These are phyloP conservation scores for Poeciliopsis gracilis DNA, from an alignment of 2,797 vertebrate genomes.

Conservation along the genomic window DNA sequence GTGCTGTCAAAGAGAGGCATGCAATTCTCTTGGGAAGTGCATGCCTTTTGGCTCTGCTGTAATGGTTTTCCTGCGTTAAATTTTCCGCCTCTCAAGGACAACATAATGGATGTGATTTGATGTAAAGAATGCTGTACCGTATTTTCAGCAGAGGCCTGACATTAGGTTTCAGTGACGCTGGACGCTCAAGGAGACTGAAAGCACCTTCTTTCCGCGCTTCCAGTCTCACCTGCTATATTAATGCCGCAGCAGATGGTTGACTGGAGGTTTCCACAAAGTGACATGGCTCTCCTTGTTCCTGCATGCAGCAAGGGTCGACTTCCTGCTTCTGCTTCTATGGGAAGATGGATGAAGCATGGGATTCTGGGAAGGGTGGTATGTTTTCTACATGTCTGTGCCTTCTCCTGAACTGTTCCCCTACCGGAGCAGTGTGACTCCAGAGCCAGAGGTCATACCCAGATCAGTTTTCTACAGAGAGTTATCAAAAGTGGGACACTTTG, in stretches of 20 bases:
- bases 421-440: constrained; percentile 12
- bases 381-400: constrained; percentile 24
- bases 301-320: constrained; percentile 66
- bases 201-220: constrained; percentile 12
- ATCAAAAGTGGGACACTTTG: constrained; percentile 45
- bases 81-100: constrained; percentile 69
- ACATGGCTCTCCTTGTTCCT: constrained; percentile 73
- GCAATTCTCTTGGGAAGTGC: constrained; percentile 68
- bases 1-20: constrained; percentile 48
- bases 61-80: constrained; percentile 75
- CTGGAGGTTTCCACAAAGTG: constrained; percentile 70
- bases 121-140: constrained; percentile 66
- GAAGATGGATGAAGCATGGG: constrained; percentile 68
- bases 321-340: constrained; percentile 71
- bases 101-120: constrained; percentile 68
- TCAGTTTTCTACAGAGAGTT: constrained; percentile 26
- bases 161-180: constrained; percentile 59
- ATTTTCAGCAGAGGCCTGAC: constrained; percentile 59
- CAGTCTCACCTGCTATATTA: constrained; percentile 67
- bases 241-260: constrained; percentile 70
- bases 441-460: constrained; percentile 38
- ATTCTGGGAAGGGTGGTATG: constrained; percentile 71
- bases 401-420: constrained; percentile 34
- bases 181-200: constrained; percentile 33
- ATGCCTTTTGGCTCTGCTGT: constrained; percentile 68